Evolutionary conservation across 2,888 invertebrate genomes (phyloP).

Genomic region (Molanna angustata): DNA sequence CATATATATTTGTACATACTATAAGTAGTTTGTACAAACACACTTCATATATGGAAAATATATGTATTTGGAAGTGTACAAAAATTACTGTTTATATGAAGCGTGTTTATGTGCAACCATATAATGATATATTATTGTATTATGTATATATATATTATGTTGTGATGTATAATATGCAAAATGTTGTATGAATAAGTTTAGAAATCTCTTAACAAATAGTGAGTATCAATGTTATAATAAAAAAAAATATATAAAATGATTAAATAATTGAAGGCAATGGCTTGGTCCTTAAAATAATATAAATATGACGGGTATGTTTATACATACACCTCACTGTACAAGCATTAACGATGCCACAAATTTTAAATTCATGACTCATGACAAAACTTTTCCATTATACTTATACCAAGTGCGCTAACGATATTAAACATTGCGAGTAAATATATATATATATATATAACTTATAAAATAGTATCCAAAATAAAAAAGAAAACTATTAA

Average conservation of each 20-base stretch:
- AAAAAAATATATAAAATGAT: too few relatives aligned
- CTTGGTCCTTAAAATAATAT: constrained; percentile 1
- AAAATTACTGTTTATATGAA: not conserved
- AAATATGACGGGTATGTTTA: too few relatives aligned
- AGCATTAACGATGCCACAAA: not conserved
- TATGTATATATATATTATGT: constrained; percentile 4
- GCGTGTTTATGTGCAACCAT: constrained; percentile 12
- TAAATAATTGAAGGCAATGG: constrained; percentile 8
- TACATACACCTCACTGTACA: not conserved
- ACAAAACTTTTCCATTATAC: too few relatives aligned
- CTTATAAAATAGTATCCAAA: not conserved
- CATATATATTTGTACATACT: constrained; percentile 26
- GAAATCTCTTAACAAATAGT: constrained; percentile 15
- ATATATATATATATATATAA: not conserved
- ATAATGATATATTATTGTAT: constrained; percentile 4
- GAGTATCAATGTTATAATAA: constrained; percentile 12
- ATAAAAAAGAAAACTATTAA: not conserved
- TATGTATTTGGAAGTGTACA: constrained; percentile 5
- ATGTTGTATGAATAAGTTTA: constrained; percentile 2
- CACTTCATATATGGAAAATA: constrained; percentile 11
- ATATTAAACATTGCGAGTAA: not conserved
- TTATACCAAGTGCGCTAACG: too few relatives aligned
- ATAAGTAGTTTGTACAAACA: constrained; percentile 27
- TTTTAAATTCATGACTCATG: not conserved
- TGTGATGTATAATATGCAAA: not conserved